These are phyloP conservation scores for Strigamia transsilvanica DNA, from an alignment of 2,888 invertebrate genomes.

Conservation along the genomic window DNA sequence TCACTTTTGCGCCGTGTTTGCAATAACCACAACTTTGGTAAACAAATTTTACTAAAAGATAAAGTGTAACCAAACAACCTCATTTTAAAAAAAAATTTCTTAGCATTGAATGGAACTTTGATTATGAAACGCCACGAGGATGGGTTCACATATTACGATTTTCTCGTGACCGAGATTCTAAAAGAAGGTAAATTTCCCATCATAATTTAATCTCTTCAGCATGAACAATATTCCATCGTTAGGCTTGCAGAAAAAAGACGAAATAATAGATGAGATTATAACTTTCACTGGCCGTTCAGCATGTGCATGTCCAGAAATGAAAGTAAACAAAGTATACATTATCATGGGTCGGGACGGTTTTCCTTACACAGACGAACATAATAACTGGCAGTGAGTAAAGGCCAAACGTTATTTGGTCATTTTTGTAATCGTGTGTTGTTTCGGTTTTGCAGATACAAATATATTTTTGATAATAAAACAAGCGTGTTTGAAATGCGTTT, in stretches of 20 bases:
- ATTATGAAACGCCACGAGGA: not conserved
- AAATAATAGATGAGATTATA: not conserved
- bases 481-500: not conserved
- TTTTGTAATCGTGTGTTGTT: not conserved
- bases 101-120: conserved; percentile 28
- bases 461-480: not conserved
- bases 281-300: not conserved
- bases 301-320: not conserved
- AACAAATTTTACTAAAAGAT: not conserved
- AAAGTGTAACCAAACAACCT: not conserved
- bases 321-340: not conserved
- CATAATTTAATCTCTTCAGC: not conserved
- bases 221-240: not conserved
- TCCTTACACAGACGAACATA: not conserved
- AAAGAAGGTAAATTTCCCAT: conserved; percentile 20
- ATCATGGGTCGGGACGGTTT: conserved; percentile 17
- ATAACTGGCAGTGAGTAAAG: not conserved
- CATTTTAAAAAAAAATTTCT: not conserved
- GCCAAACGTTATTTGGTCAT: not conserved
- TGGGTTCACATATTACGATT: conserved; percentile 21
- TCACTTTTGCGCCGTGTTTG: not conserved
- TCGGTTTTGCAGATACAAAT: not conserved
- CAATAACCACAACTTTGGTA: conserved; percentile 32
- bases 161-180: not conserved
- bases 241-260: not conserved